Evolutionary conservation across 1,140 invertebrate species (phyloP).

Genomic region (Pararge aegeria): DNA sequence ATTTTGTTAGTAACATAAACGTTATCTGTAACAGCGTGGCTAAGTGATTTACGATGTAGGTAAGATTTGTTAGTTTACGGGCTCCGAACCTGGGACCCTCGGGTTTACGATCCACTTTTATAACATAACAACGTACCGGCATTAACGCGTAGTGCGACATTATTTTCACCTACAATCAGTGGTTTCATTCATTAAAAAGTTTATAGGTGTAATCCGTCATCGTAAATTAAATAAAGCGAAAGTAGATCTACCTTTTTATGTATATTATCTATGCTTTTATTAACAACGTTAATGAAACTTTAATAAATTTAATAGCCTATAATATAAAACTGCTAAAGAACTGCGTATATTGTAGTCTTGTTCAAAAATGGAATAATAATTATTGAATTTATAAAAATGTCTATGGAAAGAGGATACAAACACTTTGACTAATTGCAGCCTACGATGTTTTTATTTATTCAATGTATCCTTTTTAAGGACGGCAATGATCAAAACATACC

Average conservation of each 20-base stretch:
- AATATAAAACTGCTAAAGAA: too few relatives aligned
- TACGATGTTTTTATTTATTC: too few relatives aligned
- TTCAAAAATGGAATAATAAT: too few relatives aligned
- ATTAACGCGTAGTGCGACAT: constrained; percentile 28
- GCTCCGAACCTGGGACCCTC: constrained; percentile 63
- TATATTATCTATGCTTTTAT: neutral
- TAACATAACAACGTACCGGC: constrained; percentile 54
- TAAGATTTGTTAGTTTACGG: constrained; percentile 78
- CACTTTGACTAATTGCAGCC: too few relatives aligned
- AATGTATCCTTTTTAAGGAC: too few relatives aligned
- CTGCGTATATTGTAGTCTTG: too few relatives aligned
- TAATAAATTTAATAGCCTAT: too few relatives aligned
- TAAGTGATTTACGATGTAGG: constrained; percentile 77
- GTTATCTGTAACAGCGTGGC: constrained; percentile 72
- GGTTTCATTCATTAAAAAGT: constrained; percentile 1
- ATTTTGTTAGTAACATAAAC: constrained; percentile 70
- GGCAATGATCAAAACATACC: too few relatives aligned
- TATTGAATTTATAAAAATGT: too few relatives aligned
- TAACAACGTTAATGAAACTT: neutral
- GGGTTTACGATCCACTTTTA: constrained; percentile 52
- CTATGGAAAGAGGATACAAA: too few relatives aligned
- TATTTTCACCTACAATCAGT: constrained; percentile 10
- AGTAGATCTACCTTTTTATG: neutral
- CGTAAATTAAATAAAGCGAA: neutral
- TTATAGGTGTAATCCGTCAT: neutral